These are phyloP conservation scores for Andrena minutula DNA, from an alignment of 2,888 invertebrate species.

Conservation along the genomic window DNA sequence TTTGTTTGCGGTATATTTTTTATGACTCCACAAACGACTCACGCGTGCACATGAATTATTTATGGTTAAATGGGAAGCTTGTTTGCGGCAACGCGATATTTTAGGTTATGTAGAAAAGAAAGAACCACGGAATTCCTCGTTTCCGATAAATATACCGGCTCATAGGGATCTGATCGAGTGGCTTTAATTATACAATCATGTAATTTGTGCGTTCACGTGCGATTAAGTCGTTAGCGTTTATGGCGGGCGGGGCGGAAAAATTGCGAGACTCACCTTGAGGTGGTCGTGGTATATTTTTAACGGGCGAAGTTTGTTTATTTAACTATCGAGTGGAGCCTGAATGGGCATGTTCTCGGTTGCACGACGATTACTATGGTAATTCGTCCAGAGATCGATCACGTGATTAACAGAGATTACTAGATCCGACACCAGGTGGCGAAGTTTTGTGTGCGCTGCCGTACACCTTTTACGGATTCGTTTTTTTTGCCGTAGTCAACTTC, in stretches of 20 bases:
- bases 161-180: conserved; percentile 23
- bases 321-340: not conserved
- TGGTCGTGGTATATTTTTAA: conserved; percentile 18
- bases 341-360: conserved; percentile 12
- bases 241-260: conserved; percentile 30
- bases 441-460: no score
- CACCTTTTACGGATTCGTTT: not conserved
- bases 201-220: conserved; percentile 60
- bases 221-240: conserved; percentile 63
- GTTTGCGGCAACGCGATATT: conserved; percentile 56
- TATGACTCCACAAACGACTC: not conserved
- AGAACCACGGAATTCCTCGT: conserved; percentile 22
- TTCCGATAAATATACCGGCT: conserved; percentile 33
- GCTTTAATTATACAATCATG: conserved; percentile 59
- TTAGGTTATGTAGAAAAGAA: conserved; percentile 9
- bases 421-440: conserved; percentile 16
- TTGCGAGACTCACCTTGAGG: conserved; percentile 17
- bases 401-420: conserved; percentile 28
- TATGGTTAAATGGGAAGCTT: conserved; percentile 35
- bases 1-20: not conserved
- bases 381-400: conserved; percentile 24
- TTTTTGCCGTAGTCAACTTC: not conserved
- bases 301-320: conserved; percentile 33
- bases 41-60: conserved; percentile 46
- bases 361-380: conserved; percentile 50